phyloP scores from a whole-genome alignment of 1,140 invertebrate species.

The Panagrolaimus sp. region DNA sequence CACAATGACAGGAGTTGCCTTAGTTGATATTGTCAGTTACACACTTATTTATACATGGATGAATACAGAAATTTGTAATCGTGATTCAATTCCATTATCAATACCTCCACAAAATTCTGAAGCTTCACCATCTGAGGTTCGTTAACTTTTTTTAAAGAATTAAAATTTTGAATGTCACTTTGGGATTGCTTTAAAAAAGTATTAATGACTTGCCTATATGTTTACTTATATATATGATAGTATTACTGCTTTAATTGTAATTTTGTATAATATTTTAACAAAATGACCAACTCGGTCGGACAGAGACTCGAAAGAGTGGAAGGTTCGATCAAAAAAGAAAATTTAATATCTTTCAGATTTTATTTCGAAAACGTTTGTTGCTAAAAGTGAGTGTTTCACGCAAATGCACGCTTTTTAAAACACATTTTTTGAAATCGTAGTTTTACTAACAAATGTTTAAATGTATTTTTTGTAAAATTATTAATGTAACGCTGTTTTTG shows the following conservation, averaged over 20 bases:
- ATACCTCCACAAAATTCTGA: slow-evolving; percentile 35
- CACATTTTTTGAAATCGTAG: background rate
- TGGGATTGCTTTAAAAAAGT: no score
- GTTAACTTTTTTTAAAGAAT: slow-evolving; percentile 15
- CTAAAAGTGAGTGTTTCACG: slow-evolving; percentile 35
- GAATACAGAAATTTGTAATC: slow-evolving; percentile 45
- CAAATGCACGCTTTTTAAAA: slow-evolving; percentile 1
- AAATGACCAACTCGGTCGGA: no score
- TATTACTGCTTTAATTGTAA: no score
- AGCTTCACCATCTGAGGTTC: slow-evolving; percentile 40
- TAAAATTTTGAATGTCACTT: no score
- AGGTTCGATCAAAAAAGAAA: background rate
- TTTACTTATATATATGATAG: no score
- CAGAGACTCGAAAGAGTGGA: no score
- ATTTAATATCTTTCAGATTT: slow-evolving; percentile 26
- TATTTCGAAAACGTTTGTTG: slow-evolving; percentile 29
- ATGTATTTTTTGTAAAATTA: background rate
- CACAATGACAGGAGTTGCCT: slow-evolving; percentile 44
- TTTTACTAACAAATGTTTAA: background rate
- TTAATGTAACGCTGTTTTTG: background rate
- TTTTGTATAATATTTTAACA: no score
- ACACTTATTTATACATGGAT: slow-evolving; percentile 53
- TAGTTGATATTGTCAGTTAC: slow-evolving; percentile 53
- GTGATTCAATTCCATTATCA: slow-evolving; percentile 40
- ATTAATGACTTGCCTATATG: no score